These are phyloP conservation scores for Hiodon tergisus DNA, from an alignment of 2,113 vertebrate species.

Conservation along the genomic window DNA sequence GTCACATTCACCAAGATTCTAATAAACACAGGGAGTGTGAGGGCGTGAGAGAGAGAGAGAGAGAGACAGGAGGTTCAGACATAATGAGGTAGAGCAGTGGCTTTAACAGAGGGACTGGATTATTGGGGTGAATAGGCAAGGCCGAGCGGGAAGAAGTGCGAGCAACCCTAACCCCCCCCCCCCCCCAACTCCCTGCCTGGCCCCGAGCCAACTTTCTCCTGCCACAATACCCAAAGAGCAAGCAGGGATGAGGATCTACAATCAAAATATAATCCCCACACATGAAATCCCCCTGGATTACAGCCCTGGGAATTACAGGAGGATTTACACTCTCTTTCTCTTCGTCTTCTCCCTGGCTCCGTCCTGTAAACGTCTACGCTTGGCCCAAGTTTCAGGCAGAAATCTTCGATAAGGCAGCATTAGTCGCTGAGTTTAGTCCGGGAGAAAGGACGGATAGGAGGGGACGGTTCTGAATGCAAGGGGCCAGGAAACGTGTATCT, in stretches of 20 bases:
- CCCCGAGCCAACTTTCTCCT: slow-evolving; percentile 11
- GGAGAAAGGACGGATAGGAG: slow-evolving; percentile 51
- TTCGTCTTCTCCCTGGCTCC: slow-evolving; percentile 41
- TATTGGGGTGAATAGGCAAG: slow-evolving; percentile 81
- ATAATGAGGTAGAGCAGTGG: slow-evolving; percentile 49
- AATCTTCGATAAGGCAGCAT: slow-evolving; percentile 62
- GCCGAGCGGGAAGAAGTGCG: slow-evolving; percentile 63
- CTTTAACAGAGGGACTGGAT: slow-evolving; percentile 75
- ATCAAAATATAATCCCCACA: slow-evolving; percentile 62
- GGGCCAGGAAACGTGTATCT: slow-evolving; percentile 28
- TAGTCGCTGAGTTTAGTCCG: slow-evolving; percentile 58
- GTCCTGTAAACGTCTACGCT: slow-evolving; percentile 61
- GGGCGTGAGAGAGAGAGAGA: slow-evolving; percentile 17
- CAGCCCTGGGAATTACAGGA: slow-evolving; percentile 59
- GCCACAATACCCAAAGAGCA: slow-evolving; percentile 32
- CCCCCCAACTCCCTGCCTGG: slow-evolving; percentile 39
- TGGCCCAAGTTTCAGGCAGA: slow-evolving; percentile 55
- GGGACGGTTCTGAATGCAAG: slow-evolving; percentile 4
- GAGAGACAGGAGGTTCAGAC: slow-evolving; percentile 24
- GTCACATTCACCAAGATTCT: slow-evolving; percentile 19
- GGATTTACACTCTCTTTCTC: slow-evolving; percentile 50
- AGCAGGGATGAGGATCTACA: slow-evolving; percentile 51
- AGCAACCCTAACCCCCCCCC: slow-evolving; percentile 49
- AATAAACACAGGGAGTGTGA: not conserved
- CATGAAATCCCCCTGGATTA: slow-evolving; percentile 65